These are phyloP conservation scores for Rallus crepitans DNA, from an alignment of 2,797 vertebrate species.

Conservation along the genomic window DNA sequence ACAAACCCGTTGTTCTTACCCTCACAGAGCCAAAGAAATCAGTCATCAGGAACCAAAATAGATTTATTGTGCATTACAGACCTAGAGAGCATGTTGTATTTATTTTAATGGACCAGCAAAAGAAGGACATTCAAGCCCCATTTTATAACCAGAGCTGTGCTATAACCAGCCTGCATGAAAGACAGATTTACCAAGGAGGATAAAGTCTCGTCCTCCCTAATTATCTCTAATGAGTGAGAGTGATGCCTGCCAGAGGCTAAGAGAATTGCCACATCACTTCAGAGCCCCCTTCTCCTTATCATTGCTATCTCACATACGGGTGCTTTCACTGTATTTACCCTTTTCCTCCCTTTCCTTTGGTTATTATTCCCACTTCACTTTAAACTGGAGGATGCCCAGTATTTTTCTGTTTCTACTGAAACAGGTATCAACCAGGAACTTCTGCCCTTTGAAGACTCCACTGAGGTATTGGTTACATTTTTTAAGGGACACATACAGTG, in stretches of 20 bases:
- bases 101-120: constrained; percentile 24
- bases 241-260: constrained; percentile 32
- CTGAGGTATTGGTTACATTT: background rate
- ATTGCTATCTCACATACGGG: background rate
- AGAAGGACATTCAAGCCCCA: background rate
- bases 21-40: constrained; percentile 11
- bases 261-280: constrained; percentile 16
- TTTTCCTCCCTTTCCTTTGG: background rate
- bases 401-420: background rate
- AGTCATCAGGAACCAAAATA: constrained; percentile 43
- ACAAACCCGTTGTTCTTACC: constrained; percentile 40
- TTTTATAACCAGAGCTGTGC: background rate
- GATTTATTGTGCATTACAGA: constrained; percentile 24
- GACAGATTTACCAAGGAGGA: constrained; percentile 8
- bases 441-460: background rate
- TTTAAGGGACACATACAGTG: background rate
- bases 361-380: background rate
- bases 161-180: constrained; percentile 16
- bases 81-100: constrained; percentile 2
- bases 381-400: background rate
- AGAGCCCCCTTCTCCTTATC: background rate
- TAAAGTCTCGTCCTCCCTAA: background rate
- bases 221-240: constrained; percentile 38
- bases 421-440: background rate
- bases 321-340: background rate